A percentile compares a stretch with the other conserved stretches of the same genome.
phyloP scores from a whole-genome alignment of 2,113 vertebrate genomes.

The Promerops cafer region DNA sequence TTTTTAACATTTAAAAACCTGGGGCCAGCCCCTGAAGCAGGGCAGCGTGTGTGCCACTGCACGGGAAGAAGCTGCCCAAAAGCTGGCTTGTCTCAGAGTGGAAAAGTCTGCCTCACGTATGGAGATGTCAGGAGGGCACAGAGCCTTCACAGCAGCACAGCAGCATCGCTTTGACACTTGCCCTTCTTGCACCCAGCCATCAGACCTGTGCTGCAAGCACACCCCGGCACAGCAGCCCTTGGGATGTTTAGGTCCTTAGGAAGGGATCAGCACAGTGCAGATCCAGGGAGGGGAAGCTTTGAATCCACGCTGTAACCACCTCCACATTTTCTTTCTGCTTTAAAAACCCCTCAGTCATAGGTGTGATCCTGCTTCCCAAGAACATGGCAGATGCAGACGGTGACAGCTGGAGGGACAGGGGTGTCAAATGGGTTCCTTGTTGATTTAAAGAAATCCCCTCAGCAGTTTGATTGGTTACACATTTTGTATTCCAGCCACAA shows the following conservation, averaged over 20 bases:
- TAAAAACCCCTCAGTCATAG: not conserved
- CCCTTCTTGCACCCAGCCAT: not conserved
- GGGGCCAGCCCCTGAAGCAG: not conserved
- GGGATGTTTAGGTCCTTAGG: not conserved
- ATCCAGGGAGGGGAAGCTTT: not conserved
- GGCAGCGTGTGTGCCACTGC: not conserved
- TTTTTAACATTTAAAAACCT: not conserved
- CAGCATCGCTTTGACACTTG: not conserved
- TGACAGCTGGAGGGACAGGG: not conserved
- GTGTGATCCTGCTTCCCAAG: not conserved
- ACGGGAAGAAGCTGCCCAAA: not conserved
- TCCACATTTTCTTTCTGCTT: not conserved
- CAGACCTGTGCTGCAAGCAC: not conserved
- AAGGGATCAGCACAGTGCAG: fast-evolving
- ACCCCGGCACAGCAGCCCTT: not conserved
- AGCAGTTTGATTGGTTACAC: not conserved
- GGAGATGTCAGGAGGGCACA: not conserved
- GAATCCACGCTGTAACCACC: fast-evolving
- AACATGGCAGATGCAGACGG: not conserved
- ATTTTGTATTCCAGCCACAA: not conserved
- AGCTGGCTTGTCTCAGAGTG: not conserved
- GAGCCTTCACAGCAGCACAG: not conserved
- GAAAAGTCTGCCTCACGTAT: not conserved
- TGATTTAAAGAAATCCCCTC: not conserved
- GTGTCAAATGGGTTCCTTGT: fast-evolving